Percentiles rank a stretch among this genome's conserved stretches.
phyloP scores from a whole-genome alignment of 2,797 vertebrate genomes.

The Diceros bicornis region DNA sequence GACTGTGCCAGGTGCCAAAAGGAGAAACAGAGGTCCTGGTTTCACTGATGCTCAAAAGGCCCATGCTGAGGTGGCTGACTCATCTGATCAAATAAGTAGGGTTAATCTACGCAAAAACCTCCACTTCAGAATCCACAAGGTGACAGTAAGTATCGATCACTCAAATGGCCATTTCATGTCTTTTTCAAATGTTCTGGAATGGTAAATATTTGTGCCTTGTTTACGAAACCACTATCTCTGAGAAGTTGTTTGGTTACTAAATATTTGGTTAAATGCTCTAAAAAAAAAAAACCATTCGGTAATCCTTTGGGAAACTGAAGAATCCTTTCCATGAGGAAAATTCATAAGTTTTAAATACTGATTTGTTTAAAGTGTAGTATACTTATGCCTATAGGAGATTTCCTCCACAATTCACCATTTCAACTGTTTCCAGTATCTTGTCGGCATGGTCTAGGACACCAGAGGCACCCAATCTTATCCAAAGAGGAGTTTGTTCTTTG shows the following conservation, averaged over 20 bases:
- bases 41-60: background rate
- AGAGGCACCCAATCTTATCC: background rate
- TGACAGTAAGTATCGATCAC: background rate
- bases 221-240: background rate
- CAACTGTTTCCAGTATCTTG: background rate
- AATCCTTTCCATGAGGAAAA: background rate
- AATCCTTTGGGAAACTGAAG: background rate
- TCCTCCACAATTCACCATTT: background rate
- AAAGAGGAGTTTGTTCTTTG: background rate
- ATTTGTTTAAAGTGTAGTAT: background rate
- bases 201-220: background rate
- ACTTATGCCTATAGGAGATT: background rate
- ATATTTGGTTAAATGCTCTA: background rate
- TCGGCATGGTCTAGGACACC: background rate
- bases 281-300: background rate
- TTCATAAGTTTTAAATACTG: background rate
- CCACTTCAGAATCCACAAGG: background rate
- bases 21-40: background rate
- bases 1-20: background rate
- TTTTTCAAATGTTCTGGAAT: background rate
- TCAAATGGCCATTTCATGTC: background rate
- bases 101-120: background rate
- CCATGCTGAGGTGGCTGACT: background rate
- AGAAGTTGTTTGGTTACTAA: background rate
- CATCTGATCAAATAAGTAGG: background rate